phyloP scores from a whole-genome alignment of 2,113 vertebrate species.

The Leptobrachium ailaonicum region DNA sequence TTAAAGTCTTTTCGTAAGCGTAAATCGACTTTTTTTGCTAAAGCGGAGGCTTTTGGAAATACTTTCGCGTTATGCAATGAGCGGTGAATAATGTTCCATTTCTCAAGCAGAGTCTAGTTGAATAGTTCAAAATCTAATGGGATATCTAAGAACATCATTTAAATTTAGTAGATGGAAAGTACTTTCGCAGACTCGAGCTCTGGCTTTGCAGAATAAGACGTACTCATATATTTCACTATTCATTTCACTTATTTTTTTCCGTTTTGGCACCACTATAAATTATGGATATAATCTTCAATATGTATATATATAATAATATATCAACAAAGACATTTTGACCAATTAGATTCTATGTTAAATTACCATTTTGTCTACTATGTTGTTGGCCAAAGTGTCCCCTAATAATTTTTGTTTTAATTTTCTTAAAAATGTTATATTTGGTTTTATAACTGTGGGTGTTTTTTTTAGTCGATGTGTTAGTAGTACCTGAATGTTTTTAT shows the following conservation, averaged over 20 bases:
- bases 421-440: too few species aligned
- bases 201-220: slow-evolving; percentile 26
- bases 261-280: too few species aligned
- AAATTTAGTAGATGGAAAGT: slow-evolving; percentile 36
- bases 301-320: too few species aligned
- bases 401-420: too few species aligned
- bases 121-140: slow-evolving; percentile 42
- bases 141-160: slow-evolving; percentile 45
- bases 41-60: slow-evolving; percentile 21
- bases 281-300: too few species aligned
- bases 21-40: slow-evolving; percentile 41
- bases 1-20: not conserved
- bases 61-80: slow-evolving; percentile 27
- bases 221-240: slow-evolving; percentile 35
- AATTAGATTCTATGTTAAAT: too few species aligned
- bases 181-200: slow-evolving; percentile 19
- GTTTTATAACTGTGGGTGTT: too few species aligned
- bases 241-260: slow-evolving; percentile 1
- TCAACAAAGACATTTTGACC: too few species aligned
- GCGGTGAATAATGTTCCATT: slow-evolving; percentile 42
- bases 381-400: too few species aligned
- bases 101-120: slow-evolving; percentile 23
- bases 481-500: too few species aligned
- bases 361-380: too few species aligned
- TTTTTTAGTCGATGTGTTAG: too few species aligned